phyloP scores from a whole-genome alignment of 2,113 vertebrate genomes.

The Rhineura floridana region DNA sequence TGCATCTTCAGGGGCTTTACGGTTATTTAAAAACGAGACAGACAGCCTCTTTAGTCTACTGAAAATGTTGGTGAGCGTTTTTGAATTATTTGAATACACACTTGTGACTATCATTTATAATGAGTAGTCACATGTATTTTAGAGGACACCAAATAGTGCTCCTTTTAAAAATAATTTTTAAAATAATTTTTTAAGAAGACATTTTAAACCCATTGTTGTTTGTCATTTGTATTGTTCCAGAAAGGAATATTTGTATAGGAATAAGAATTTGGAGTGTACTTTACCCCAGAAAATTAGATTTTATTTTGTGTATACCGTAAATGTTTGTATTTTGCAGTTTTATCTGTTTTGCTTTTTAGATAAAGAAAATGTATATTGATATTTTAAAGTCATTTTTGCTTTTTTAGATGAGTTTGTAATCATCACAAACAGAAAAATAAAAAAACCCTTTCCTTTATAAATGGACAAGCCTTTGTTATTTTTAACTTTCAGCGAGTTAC shows the following conservation, averaged over 20 bases:
- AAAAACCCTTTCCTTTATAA: constrained; percentile 74
- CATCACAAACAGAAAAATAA: constrained; percentile 81
- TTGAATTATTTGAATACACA: constrained; percentile 60
- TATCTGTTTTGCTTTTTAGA: constrained; percentile 81
- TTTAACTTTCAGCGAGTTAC: not conserved
- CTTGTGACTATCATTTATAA: constrained; percentile 69
- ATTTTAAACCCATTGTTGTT: constrained; percentile 76
- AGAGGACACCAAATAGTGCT: constrained; percentile 26
- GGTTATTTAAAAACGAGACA: constrained; percentile 41
- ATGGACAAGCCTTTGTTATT: not conserved
- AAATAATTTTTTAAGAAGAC: constrained; percentile 76
- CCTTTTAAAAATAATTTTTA: constrained; percentile 69
- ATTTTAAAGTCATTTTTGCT: constrained; percentile 82
- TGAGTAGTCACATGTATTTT: constrained; percentile 62
- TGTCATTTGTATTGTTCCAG: constrained; percentile 58
- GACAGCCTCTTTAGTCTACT: constrained; percentile 67
- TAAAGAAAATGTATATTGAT: constrained; percentile 79
- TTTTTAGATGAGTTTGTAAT: constrained; percentile 85
- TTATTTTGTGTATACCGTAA: constrained; percentile 75
- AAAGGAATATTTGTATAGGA: constrained; percentile 71
- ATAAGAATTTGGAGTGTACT: constrained; percentile 67
- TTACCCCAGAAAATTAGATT: constrained; percentile 66
- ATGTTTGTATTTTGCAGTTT: constrained; percentile 77
- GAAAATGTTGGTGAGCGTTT: constrained; percentile 58
- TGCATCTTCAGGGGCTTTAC: constrained; percentile 44